Base-by-base conservation (phyloP, 2,888 invertebrate species). In the Calliphora vomitoria region DNA sequence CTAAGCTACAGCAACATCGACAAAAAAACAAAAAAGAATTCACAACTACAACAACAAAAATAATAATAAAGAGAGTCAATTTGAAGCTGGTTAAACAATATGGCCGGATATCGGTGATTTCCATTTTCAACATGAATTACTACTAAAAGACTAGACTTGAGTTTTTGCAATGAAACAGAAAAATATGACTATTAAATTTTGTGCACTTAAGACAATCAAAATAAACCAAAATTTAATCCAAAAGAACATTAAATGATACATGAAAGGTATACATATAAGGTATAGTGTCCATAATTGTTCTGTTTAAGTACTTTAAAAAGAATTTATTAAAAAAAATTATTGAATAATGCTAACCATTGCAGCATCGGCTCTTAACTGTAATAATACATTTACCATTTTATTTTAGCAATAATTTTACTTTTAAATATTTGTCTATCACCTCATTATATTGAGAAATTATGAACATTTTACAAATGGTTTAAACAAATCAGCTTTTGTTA, bases 61-160 rank as follows among this genome's bases (percentile, higher is more conserved):
- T 18, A 47, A 58, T 58, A 64, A 41, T 60, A 74, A 25, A 60
- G 50, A 72, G 60, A 82, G 82, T 86, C 86, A 53, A 76, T 86
- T 86, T 82, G 60, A 58, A 85, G 66, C 71, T 82, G 76, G 81
- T 82, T 85, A 76, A 81, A 71, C 85, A 66, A 76, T 84, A 81
- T 84, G 87, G 55, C 84, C 85, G 87, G 85, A 85, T 82, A 85
- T 87, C 66, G 87, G 79, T 68, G 72, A 84, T 87, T 87, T 85
- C 60, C 85, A 82, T 87, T 87, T 87, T 82, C 87, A 85, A 79
- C 79, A 80, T 87, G 78, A 87, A 81, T 85, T 78, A 60, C 60
- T 41, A 62, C 60, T 41, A 62, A 47, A 75, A 62, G n/a, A 64
- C 80, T 55, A 76, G 38, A 81, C 47, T 76, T 68, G 55, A 53